Base-by-base conservation (phyloP, 2,797 vertebrate genomes). In the Spatula clypeata region DNA sequence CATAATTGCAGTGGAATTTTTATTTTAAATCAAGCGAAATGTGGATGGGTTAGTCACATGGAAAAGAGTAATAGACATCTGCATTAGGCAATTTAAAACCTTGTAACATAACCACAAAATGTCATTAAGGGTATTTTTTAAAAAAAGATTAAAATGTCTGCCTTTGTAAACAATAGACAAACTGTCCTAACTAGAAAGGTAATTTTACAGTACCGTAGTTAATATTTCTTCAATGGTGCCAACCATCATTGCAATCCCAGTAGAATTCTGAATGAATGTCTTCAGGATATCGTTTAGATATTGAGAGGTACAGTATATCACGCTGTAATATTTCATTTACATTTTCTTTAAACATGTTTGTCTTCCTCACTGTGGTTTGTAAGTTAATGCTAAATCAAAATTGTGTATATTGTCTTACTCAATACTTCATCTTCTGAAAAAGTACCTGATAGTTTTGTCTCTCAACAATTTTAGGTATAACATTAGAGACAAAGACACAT, bases 401-500 rank as follows among this genome's bases (percentile, higher is more conserved):
- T 45, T 6, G 31, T 72, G 3, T 12, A 72, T 36, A 4, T 36
- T 42, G 24, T 55, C 49, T 54, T 69, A 31, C 6, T 36, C 32
- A 15, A 36, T 87, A 18, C 31, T 89, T 40, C 16, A 6, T 45
- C 2, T 7, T 66, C 24, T 64, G 29, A 62, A 84, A 93, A 64
- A 2, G 26, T 58, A 75, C 44, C 3, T 42, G 26, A 21, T 67
- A 54, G 47, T 64, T 76, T 82, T 44, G 23, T 58, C 24, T 71
- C 20, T 82, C 19, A 2, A 79, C 6, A 1, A 65, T 92, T 88
- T 97, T 95, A 99, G 99, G 96, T 99, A 99, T 91, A 99, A 99
- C 95, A 99, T 99, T 97, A 99, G 98, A 90, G 99, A 99, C 53
- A 99, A 98, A 97, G 99, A 99, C 55, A 98, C 98, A 0, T 98